Evolutionary conservation across 2,888 invertebrate genomes (phyloP).

Genomic region (Taenaris catops): DNA sequence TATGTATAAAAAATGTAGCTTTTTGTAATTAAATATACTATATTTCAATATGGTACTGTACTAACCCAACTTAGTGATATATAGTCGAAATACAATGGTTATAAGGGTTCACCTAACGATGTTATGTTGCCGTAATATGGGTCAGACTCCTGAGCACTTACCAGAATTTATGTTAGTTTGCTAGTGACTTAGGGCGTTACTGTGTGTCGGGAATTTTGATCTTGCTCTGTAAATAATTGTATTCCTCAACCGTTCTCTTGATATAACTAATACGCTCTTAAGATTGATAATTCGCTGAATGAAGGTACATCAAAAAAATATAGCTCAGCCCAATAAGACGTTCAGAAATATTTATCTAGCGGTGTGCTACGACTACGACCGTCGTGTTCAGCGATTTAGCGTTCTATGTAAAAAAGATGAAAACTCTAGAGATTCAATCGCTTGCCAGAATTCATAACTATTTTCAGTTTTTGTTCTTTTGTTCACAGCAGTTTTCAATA

Average conservation of each 20-base stretch:
- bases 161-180: slow-evolving; percentile 11
- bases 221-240: too few species aligned
- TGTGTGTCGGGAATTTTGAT: slow-evolving; percentile 4
- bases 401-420: not conserved
- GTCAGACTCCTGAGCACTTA: slow-evolving; percentile 12
- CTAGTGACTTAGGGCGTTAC: slow-evolving; percentile 10
- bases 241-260: too few species aligned
- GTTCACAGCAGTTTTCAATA: slow-evolving; percentile 11
- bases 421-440: slow-evolving; percentile 6
- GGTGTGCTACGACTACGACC: too few species aligned
- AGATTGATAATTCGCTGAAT: too few species aligned
- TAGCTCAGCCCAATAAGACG: too few species aligned
- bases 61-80: slow-evolving; percentile 5
- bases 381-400: too few species aligned
- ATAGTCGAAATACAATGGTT: slow-evolving; percentile 9
- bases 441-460: slow-evolving; percentile 2
- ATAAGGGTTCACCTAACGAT: slow-evolving; percentile 12
- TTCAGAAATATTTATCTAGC: too few species aligned
- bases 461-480: slow-evolving; percentile 10
- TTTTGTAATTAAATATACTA: too few species aligned
- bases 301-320: too few species aligned
- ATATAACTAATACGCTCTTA: too few species aligned
- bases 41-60: not conserved
- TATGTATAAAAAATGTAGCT: too few species aligned
- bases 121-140: slow-evolving; percentile 11